Percentiles rank a stretch among this genome's conserved stretches.
Evolutionary conservation across 2,888 invertebrate genomes (phyloP).

Genomic region (Dynastes hyllus): DNA sequence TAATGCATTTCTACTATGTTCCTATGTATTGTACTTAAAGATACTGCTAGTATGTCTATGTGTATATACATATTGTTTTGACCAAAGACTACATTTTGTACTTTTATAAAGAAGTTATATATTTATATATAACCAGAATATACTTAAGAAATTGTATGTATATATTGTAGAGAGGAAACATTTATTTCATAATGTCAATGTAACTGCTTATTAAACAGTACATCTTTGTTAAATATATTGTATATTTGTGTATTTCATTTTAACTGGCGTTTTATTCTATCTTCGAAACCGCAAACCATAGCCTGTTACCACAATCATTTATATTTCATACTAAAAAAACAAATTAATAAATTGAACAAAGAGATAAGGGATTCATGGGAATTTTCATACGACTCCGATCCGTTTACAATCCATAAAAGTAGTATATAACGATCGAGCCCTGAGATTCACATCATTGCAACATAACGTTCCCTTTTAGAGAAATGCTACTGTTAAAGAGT

Average conservation of each 20-base stretch:
- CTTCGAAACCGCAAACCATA: no score
- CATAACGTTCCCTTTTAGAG: no score
- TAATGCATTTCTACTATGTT: conserved; percentile 19
- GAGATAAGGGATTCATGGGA: no score
- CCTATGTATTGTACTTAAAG: conserved; percentile 46
- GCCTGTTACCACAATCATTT: no score
- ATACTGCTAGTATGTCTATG: conserved; percentile 1
- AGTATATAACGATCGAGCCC: no score
- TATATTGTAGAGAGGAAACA: conserved; percentile 27
- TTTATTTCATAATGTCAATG: conserved; percentile 27
- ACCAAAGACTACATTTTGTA: conserved; percentile 47
- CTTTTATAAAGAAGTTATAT: conserved; percentile 40
- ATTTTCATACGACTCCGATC: no score
- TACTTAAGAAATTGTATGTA: conserved; percentile 39
- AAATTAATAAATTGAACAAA: no score
- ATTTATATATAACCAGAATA: conserved; percentile 25
- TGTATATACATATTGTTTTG: conserved; percentile 24
- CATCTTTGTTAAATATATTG: conserved; percentile 36
- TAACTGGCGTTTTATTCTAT: conserved; percentile 14
- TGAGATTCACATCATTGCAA: no score
- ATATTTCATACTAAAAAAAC: no score
- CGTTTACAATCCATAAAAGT: no score
- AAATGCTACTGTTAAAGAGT: no score
- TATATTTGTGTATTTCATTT: conserved; percentile 36
- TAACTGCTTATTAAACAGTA: conserved; percentile 31